Base-by-base conservation (phyloP, 2,888 invertebrate genomes). In the Smittia aterrima region DNA sequence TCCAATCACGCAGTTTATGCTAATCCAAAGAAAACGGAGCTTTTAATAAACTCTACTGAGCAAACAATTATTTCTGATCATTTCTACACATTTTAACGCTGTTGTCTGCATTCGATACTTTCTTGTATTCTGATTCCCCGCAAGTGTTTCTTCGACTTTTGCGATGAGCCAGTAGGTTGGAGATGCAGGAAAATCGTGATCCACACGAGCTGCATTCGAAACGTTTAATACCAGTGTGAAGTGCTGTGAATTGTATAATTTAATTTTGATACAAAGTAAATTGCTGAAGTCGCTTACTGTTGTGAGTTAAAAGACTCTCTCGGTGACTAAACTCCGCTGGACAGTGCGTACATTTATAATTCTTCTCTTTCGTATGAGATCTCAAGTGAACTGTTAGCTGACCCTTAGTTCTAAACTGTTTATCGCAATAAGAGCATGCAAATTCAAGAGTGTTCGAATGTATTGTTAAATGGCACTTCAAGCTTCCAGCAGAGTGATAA, bases 301-400 rank as follows among this genome's bases (percentile, higher is more conserved):
- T 16, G 53, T 70, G 70, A 25, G 70, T 70, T 27, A 27, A n/a
- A n/a, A 70, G 16, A 27, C 70, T 70, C 18, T 70, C 53, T 2
- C 70, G 53, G 22, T 70, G 70, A 16, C 41, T 22, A 32, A 70
- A 70, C 27, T 54, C 54, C 11, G 70, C 70, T 11, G 25, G 16
- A 18, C 70, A 70, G 27, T 41, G 41, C 2, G 9, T 25, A 77
- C 85, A 86, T 77, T 83, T 82, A 77, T 83, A 86, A 1, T 85
- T 85, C 76, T 85, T 85, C 75, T 83, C 83, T 16, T 85, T 84
- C 0, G 83, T 84, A 76, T 86, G 86, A 0, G 81, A 81, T 25
- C 84, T 80, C 77, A 80, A 79, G 76, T 83, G 83, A 20, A 82
- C 79, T 75, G 80, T 80, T 32, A 81, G 76, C 75, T 82, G 82